These are phyloP conservation scores for Cyphomyrus plagiostoma DNA, from an alignment of 2,113 vertebrate species.

Conservation along the genomic window DNA sequence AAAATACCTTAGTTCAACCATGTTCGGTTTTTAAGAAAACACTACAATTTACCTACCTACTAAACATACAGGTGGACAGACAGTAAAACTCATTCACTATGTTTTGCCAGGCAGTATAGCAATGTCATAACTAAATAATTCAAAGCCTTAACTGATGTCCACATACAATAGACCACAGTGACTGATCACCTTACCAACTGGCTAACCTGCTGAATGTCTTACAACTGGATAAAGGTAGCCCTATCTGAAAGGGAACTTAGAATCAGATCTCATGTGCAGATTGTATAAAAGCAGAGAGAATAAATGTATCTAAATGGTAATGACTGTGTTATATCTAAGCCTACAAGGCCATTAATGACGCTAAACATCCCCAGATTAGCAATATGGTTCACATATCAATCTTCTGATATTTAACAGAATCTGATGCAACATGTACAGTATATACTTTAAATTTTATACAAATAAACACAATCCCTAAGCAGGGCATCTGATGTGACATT, in stretches of 20 bases:
- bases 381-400: neutral
- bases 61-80: neutral
- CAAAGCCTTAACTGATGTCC: neutral
- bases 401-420: neutral
- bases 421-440: neutral
- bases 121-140: neutral
- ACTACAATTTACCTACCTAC: neutral
- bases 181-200: neutral
- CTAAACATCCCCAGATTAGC: neutral
- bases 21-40: neutral
- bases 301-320: neutral
- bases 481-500: neutral
- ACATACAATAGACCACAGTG: neutral
- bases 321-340: neutral
- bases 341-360: neutral
- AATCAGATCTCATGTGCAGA: neutral
- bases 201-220: neutral
- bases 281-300: neutral
- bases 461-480: neutral
- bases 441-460: neutral
- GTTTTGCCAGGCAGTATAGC: neutral
- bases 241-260: neutral
- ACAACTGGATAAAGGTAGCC: neutral
- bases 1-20: neutral
- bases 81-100: neutral